Base-by-base conservation (phyloP, 2,113 vertebrate species). In the Cranoglanis bouderius region DNA sequence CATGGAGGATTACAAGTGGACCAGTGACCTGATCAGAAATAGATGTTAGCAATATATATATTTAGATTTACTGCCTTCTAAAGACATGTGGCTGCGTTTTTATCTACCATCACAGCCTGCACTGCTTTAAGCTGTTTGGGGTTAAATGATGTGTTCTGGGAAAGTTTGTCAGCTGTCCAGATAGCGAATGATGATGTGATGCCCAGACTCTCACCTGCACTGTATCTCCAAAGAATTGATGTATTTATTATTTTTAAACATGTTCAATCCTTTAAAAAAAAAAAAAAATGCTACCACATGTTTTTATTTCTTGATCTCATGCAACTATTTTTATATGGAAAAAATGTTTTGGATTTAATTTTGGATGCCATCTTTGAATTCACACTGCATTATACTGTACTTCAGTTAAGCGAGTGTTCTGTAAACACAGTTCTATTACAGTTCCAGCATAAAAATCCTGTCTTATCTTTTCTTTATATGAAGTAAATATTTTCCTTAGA, bases 401-500 rank as follows among this genome's bases (percentile, higher is more conserved):
- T 80, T 21, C 26, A 35, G 49, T 26, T 29, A 57, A 57, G 55
- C 55, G 9, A 65, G 29, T 65, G 21, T 32, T 29, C 61, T 8
- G 59, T 26, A 65, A 65, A 65, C 55, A n/a, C 29, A 1, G 19
- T 49, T 49, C 29, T 61, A 13, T 46, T 87, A 46, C 57, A 35
- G 26, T 80, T 46, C 29, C 75, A 85, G 10, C n/a, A 24, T 55
- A 10, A 9, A 65, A 13, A 51, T 4, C 26, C 19, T n/a, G 4
- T 49, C 8, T 53, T 87, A 8, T 63, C 46, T 85, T 80, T 82
- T 87, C 65, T 88, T 90, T 35, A 75, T 77, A 89, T 84, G 19
- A 87, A 92, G 89, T 93, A 90, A 91, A 93, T 93, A 93, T 91
- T 92, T 92, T 93, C 90, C 89, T 51, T 91, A 91, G 90, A 92